phyloP scores from a whole-genome alignment of 1,140 invertebrate species.

The Ceratina australensis region DNA sequence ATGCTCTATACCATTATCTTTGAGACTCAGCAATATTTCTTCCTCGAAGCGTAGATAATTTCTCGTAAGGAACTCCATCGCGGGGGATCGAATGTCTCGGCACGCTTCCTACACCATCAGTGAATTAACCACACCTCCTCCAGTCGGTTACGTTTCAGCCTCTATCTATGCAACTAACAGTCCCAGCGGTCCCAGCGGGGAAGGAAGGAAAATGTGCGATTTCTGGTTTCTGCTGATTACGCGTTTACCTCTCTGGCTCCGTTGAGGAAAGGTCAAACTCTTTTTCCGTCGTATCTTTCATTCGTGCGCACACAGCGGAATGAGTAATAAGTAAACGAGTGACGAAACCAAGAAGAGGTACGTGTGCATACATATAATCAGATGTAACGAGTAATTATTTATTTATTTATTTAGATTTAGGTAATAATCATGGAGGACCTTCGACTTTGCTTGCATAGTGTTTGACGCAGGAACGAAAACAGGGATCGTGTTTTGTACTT shows the following conservation, averaged over 20 bases:
- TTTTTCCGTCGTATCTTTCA: slow-evolving; percentile 25
- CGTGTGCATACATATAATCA: too few species aligned
- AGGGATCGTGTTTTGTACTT: too few species aligned
- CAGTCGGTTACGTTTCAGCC: too few species aligned
- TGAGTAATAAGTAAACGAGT: background rate
- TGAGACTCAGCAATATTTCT: slow-evolving; percentile 56
- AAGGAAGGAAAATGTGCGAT: slow-evolving; percentile 15
- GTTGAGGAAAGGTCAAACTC: slow-evolving; percentile 6
- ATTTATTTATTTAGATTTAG: too few species aligned
- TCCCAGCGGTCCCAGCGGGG: too few species aligned
- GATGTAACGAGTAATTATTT: too few species aligned
- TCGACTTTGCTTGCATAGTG: too few species aligned
- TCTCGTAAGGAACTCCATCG: slow-evolving; percentile 52
- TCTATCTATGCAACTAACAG: background rate
- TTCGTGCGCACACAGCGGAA: slow-evolving; percentile 5
- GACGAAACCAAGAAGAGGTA: too few species aligned
- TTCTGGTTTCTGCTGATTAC: too few species aligned
- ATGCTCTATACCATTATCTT: slow-evolving; percentile 56
- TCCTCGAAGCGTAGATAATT: slow-evolving; percentile 51
- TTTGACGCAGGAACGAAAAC: too few species aligned
- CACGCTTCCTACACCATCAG: slow-evolving; percentile 29
- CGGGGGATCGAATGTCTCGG: slow-evolving; percentile 1
- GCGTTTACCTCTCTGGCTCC: background rate
- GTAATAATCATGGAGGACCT: too few species aligned
- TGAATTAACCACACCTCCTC: slow-evolving; percentile 19